phyloP scores from a whole-genome alignment of 2,797 vertebrate species.

The Synaphobranchus kaupii region DNA sequence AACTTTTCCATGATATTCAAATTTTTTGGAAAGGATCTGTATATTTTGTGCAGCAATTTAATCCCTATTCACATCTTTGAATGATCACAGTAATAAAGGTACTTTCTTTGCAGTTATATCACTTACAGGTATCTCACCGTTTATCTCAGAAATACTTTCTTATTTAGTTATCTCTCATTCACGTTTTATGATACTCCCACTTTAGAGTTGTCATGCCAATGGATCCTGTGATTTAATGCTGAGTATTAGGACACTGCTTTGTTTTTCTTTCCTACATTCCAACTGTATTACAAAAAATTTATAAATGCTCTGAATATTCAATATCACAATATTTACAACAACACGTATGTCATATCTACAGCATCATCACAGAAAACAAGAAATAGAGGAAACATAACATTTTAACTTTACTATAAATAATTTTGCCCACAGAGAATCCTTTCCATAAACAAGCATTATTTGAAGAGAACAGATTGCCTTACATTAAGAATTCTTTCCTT shows the following conservation, averaged over 20 bases:
- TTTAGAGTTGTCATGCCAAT: not conserved
- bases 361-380: not conserved
- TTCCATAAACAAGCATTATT: not conserved
- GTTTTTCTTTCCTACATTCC: not conserved
- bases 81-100: not conserved
- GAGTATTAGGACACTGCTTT: not conserved
- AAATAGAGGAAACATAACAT: not conserved
- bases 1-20: no score
- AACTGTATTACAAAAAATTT: not conserved
- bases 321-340: conserved; percentile 1
- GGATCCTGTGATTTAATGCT: not conserved
- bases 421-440: not conserved
- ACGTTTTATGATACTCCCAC: not conserved
- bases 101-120: not conserved
- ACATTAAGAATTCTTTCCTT: conserved; percentile 81
- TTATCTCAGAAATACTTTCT: no score
- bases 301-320: not conserved
- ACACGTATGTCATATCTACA: not conserved
- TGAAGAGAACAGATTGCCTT: conserved; percentile 47
- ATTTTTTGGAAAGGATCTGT: no score
- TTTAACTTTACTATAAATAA: not conserved
- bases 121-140: no score
- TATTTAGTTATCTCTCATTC: no score
- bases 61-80: not conserved
- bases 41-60: not conserved